Base-by-base conservation (phyloP, 2,113 vertebrate genomes). In the Thamnophis sirtalis region DNA sequence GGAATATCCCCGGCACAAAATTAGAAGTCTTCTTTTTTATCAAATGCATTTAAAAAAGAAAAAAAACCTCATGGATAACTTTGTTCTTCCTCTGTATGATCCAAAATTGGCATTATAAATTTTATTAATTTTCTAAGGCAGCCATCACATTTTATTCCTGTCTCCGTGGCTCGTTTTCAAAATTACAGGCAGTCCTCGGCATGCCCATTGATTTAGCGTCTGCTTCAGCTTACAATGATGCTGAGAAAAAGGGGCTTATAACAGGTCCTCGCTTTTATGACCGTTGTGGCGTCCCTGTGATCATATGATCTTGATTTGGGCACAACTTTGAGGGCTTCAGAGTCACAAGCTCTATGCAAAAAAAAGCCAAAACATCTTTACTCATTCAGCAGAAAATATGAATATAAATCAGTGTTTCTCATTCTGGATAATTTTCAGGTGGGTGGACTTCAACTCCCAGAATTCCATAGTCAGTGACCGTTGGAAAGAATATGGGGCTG, bases 201-300 rank as follows among this genome's bases (percentile, higher is more conserved):
- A 63, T 3, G 10, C 5, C 10, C 60, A 5, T 63, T n/a, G 10
- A n/a, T 63, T n/a, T 68, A 28, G 60, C 9, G 4, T 10, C 60
- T 28, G 4, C 10, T 63, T 63, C 28, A 63, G 10, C 3, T 63
- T 63, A 63, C 26, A 63, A 28, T 13, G 60, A 63, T 63, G 9
- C 60, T 63, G 58, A 7, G 4, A 21, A 56, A 24, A 9, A 3
- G 56, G 56, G 56, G 5, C 26, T 63, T n/a, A 28, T 28, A 63
- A 63, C 26, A 0, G 10, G 60, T n/a, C 60, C 60, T 63, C 10
- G 3, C 60, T 28, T 63, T 63, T 63, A 11, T 63, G 60, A 28
- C 26, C 8, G 3, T n/a, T 0, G 1, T 26, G 2, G 9, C 0
- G 4, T 28, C 58, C 58, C 58, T 28, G 3, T 26, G 58, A 3